Evolutionary conservation across 2,113 vertebrate genomes (phyloP).

Genomic region (Xiphophorus couchianus): DNA sequence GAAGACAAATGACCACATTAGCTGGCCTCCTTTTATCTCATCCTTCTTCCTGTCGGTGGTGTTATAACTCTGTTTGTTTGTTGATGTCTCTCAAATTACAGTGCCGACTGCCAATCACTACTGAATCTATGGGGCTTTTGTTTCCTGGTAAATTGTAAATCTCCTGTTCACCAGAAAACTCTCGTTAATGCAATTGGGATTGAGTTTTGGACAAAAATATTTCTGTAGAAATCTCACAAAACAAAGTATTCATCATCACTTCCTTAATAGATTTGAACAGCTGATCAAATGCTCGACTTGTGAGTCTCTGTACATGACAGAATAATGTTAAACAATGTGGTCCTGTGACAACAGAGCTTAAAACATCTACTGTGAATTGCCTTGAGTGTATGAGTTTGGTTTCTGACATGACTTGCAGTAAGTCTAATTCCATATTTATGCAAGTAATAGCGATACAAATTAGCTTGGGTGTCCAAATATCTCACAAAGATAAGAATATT

Average conservation of each 20-base stretch:
- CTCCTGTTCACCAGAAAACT: neutral
- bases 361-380: slow-evolving; percentile 36
- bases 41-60: slow-evolving; percentile 56
- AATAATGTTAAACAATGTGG: slow-evolving; percentile 2
- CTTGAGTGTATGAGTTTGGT: slow-evolving; percentile 9
- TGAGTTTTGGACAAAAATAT: no score
- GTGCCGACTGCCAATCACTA: slow-evolving; percentile 53
- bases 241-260: slow-evolving; percentile 35
- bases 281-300: slow-evolving; percentile 55
- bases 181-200: no score
- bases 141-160: neutral
- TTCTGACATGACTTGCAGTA: slow-evolving; percentile 19
- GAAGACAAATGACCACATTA: slow-evolving; percentile 76
- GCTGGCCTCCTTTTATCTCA: slow-evolving; percentile 56
- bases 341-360: slow-evolving; percentile 52
- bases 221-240: slow-evolving; percentile 20
- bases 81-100: slow-evolving; percentile 68
- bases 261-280: slow-evolving; percentile 33
- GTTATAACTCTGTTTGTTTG: slow-evolving; percentile 49
- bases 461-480: neutral
- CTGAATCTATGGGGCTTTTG: slow-evolving; percentile 28
- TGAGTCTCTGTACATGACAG: slow-evolving; percentile 43
- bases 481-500: neutral
- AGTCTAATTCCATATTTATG: slow-evolving; percentile 39
- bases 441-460: neutral